Conservation (phyloP, 2,888 invertebrate species). For the Choreutis nemorana region DNA sequence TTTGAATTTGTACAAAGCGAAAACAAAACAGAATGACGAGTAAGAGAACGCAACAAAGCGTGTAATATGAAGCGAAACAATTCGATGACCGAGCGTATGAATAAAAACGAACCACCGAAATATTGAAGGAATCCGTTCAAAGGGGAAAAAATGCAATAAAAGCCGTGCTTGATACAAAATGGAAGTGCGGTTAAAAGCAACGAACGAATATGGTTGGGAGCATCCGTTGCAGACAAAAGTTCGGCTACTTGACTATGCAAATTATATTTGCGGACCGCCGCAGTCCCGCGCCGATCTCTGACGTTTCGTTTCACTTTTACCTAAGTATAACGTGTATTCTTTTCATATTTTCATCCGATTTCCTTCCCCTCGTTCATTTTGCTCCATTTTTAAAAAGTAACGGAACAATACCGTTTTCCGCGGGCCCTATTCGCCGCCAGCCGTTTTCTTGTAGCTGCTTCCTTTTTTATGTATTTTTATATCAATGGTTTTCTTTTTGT, state of each 20-base stretch:
- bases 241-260: slow-evolving; percentile 66
- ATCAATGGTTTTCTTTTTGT: slow-evolving; percentile 62
- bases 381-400: slow-evolving; percentile 59
- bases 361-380: slow-evolving; percentile 62
- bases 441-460: slow-evolving; percentile 57
- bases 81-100: slow-evolving; percentile 58
- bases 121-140: slow-evolving; percentile 66
- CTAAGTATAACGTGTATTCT: slow-evolving; percentile 61
- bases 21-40: slow-evolving; percentile 19
- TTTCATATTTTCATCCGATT: slow-evolving; percentile 67
- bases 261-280: slow-evolving; percentile 66
- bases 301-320: slow-evolving; percentile 62
- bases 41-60: slow-evolving; percentile 36
- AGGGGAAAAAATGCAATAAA: slow-evolving; percentile 65
- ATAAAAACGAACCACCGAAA: slow-evolving; percentile 62
- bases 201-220: slow-evolving; percentile 62
- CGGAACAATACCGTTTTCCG: slow-evolving; percentile 61
- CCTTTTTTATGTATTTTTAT: slow-evolving; percentile 48
- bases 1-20: too few relatives aligned
- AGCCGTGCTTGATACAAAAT: slow-evolving; percentile 49
- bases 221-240: slow-evolving; percentile 64
- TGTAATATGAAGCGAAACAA: slow-evolving; percentile 54
- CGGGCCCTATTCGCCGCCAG: slow-evolving; percentile 59
- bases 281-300: slow-evolving; percentile 50
- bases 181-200: slow-evolving; percentile 63